Evolutionary conservation across 2,797 vertebrate species (phyloP).

Genomic region (Benthosema pterotum): DNA sequence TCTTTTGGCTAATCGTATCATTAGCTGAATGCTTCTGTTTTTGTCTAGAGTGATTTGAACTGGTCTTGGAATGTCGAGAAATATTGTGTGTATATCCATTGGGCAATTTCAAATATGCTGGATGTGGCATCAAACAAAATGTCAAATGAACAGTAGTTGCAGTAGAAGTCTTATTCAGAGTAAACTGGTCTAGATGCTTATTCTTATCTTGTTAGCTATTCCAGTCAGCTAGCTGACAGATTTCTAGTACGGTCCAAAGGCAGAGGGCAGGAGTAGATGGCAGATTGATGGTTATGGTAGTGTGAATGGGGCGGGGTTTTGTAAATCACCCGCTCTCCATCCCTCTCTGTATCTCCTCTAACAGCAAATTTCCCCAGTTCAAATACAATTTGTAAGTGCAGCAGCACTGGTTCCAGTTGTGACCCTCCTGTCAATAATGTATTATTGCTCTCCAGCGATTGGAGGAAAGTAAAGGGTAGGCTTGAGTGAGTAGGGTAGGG

Average conservation of each 20-base stretch:
- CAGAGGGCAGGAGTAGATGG: constrained; percentile 60
- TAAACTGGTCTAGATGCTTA: constrained; percentile 39
- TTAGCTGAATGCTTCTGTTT: no score
- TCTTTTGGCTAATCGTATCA: no score
- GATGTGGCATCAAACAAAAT: constrained; percentile 15
- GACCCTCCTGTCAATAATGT: constrained; percentile 83
- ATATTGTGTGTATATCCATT: background rate
- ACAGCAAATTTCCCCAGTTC: constrained; percentile 73
- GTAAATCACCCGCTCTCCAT: constrained; percentile 39
- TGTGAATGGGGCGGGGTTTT: constrained; percentile 59
- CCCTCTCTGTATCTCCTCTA: constrained; percentile 57
- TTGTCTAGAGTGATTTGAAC: constrained; percentile 3
- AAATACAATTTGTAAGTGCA: constrained; percentile 82
- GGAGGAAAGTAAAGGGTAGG: constrained; percentile 83
- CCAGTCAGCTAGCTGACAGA: constrained; percentile 58
- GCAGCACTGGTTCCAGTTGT: constrained; percentile 80
- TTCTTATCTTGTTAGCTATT: constrained; percentile 62
- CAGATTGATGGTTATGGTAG: constrained; percentile 71
- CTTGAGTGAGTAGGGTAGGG: constrained; percentile 77
- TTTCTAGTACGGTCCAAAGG: constrained; percentile 58
- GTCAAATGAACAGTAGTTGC: constrained; percentile 15
- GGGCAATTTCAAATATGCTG: constrained; percentile 16
- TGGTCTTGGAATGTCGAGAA: constrained; percentile 9
- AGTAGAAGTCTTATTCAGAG: constrained; percentile 25
- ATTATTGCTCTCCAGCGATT: constrained; percentile 83